Conservation (phyloP, 2,797 vertebrate species). For the Oophaga sylvatica region DNA sequence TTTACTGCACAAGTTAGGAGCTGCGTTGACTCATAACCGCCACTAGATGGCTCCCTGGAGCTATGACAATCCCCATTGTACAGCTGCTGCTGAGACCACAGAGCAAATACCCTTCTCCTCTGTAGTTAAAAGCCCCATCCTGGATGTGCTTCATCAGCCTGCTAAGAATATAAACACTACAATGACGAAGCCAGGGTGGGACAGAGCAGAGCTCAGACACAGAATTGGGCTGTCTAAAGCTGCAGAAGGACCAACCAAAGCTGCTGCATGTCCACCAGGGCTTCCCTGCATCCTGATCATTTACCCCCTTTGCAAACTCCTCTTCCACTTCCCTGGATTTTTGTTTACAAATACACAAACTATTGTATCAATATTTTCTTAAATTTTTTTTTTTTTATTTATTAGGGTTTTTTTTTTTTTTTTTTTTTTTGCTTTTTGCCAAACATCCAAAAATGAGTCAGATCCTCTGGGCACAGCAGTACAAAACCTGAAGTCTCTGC, state of each 20-base stretch:
- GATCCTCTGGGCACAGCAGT: conserved; percentile 9
- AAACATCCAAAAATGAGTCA: conserved; percentile 37
- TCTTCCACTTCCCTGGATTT: conserved; percentile 10
- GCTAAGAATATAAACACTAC: conserved; percentile 49
- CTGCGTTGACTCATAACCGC: not conserved
- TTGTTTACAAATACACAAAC: not conserved
- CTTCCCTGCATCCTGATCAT: conserved; percentile 29
- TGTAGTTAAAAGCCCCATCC: conserved; percentile 4
- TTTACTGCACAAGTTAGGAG: not conserved
- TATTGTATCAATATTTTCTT: not conserved
- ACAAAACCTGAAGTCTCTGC: not conserved
- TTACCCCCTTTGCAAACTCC: not conserved
- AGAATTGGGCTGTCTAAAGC: conserved; percentile 47
- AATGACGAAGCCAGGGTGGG: conserved; percentile 44
- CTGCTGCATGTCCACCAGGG: conserved; percentile 19
- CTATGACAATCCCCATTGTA: not conserved
- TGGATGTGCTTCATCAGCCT: conserved; percentile 57
- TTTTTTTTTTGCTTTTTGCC: not conserved
- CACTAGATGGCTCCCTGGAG: conserved; percentile 54
- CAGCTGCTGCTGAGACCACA: conserved; percentile 22
- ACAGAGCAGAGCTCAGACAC: conserved; percentile 17
- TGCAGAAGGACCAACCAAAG: conserved; percentile 43
- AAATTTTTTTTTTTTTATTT: not conserved
- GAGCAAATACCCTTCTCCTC: not conserved
- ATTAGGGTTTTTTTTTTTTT: not conserved